Percentiles rank a stretch among this genome's conserved stretches.
phyloP scores from a whole-genome alignment of 2,888 invertebrate genomes.

The Tolmerus cingulatus region DNA sequence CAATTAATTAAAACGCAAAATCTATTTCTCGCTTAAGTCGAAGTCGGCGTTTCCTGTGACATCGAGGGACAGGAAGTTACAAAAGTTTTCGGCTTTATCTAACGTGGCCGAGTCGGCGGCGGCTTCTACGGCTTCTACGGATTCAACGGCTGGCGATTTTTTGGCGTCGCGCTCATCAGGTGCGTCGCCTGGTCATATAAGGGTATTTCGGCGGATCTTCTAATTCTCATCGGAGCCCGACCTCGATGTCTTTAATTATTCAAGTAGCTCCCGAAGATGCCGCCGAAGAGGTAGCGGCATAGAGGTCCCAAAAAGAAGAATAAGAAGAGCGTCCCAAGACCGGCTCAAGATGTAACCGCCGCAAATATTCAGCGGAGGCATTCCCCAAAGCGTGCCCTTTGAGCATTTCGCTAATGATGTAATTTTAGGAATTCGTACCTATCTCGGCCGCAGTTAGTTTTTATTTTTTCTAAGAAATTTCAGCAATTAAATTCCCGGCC shows the following conservation, averaged over 20 bases:
- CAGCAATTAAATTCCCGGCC: slow-evolving; percentile 40
- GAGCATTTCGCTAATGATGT: slow-evolving; percentile 29
- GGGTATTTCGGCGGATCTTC: not conserved
- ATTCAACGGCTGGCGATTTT: not conserved
- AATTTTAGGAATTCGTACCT: slow-evolving; percentile 29
- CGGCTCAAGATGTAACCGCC: not conserved
- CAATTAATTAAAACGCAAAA: slow-evolving; percentile 40
- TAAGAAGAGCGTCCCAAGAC: not conserved
- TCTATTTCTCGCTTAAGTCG: slow-evolving; percentile 30
- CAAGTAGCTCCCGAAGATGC: not conserved
- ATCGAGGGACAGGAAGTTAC: slow-evolving; percentile 47
- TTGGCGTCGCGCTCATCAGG: not conserved
- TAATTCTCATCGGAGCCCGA: not conserved
- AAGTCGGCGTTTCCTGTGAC: slow-evolving; percentile 44
- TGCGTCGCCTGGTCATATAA: not conserved
- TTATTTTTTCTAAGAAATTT: slow-evolving; percentile 40
- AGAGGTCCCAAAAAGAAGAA: not conserved
- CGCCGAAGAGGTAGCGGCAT: not conserved
- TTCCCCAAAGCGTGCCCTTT: slow-evolving; percentile 18
- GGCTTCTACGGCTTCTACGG: not conserved
- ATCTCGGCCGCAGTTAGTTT: slow-evolving; percentile 18
- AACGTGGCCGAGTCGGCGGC: not conserved
- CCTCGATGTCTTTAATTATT: not conserved
- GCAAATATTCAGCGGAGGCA: not conserved
- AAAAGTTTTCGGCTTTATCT: slow-evolving; percentile 17